Conservation (phyloP, 2,888 invertebrate species). For the Caenorhabditis macrosperma region DNA sequence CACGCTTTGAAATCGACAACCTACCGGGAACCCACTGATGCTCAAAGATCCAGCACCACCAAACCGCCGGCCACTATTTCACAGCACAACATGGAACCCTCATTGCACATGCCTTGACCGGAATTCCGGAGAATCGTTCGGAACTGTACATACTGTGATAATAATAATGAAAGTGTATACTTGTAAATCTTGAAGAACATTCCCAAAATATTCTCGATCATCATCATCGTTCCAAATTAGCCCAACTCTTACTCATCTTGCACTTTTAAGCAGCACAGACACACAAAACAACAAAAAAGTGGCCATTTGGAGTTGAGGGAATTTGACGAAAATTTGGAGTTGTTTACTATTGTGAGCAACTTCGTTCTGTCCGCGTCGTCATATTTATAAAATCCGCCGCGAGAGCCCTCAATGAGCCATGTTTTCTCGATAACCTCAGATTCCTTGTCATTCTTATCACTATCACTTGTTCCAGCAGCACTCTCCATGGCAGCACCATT, state of each 20-base stretch:
- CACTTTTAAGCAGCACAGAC: slow-evolving; percentile 2
- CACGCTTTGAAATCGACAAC: slow-evolving; percentile 16
- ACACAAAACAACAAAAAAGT: not conserved
- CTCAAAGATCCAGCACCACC: not conserved
- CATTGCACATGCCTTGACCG: not conserved
- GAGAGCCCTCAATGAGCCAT: not conserved
- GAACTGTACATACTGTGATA: too few species aligned
- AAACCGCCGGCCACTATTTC: not conserved
- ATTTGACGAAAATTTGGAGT: not conserved
- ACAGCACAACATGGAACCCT: slow-evolving; percentile 4
- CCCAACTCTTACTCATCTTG: not conserved
- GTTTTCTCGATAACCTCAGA: too few species aligned
- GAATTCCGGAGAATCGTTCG: too few species aligned
- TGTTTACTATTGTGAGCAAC: not conserved
- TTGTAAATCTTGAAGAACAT: not conserved
- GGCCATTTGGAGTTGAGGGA: not conserved
- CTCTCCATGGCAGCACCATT: too few species aligned
- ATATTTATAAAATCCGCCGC: not conserved
- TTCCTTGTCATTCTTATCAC: not conserved
- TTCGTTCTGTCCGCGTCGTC: not conserved
- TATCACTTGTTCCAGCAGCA: too few species aligned
- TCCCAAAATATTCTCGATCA: too few species aligned
- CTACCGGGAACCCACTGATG: slow-evolving; percentile 21
- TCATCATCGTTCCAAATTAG: not conserved
- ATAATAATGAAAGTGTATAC: too few species aligned